Evolutionary conservation across 2,797 vertebrate species (phyloP).

Genomic region (Pitangus sulphuratus): DNA sequence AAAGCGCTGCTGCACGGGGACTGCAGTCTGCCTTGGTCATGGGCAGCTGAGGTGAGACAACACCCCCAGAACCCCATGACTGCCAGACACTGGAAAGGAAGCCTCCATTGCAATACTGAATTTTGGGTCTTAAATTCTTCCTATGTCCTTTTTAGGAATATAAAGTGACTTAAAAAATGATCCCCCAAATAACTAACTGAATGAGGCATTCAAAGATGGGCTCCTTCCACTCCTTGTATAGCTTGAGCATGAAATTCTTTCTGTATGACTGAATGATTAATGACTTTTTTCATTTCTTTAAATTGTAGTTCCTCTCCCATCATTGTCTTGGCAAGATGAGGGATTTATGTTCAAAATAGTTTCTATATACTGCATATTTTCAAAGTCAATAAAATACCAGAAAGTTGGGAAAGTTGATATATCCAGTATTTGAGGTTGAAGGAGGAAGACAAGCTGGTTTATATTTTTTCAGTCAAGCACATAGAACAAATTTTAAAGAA

Average conservation of each 20-base stretch:
- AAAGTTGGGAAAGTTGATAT: neutral
- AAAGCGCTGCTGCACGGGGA: fast-evolving
- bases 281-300: neutral
- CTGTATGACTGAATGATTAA: neutral
- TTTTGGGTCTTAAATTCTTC: neutral
- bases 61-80: fast-evolving
- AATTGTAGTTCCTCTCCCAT: neutral
- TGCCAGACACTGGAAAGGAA: neutral
- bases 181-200: neutral
- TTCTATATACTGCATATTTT: neutral
- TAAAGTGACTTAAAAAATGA: neutral
- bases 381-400: neutral
- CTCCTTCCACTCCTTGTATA: neutral
- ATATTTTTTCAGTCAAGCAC: neutral
- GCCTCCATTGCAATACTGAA: neutral
- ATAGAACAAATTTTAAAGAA: neutral
- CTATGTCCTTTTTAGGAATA: neutral
- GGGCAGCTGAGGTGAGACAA: neutral
- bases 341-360: neutral
- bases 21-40: neutral
- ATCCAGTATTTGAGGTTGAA: neutral
- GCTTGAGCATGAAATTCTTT: neutral
- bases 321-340: neutral
- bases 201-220: neutral
- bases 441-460: neutral